Evolutionary conservation across 2,797 vertebrate species (phyloP), one percentile per base, ranked within the genome.

Genomic region (Coluber constrictor): DNA sequence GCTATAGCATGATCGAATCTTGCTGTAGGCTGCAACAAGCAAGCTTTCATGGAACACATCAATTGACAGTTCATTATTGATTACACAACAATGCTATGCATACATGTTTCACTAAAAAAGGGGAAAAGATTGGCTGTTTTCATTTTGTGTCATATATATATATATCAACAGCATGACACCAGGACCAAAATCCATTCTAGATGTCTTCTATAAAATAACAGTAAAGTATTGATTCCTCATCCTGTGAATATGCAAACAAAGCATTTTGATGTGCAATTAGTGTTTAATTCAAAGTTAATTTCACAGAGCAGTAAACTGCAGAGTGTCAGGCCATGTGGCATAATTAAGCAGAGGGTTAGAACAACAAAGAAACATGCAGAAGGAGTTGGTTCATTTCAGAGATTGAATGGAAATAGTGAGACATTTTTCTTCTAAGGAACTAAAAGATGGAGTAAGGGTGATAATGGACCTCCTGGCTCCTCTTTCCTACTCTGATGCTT

Each of bases 281-380:
- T 95, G 92, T 95, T 96, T 95, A 97, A 96, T 96, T 96, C 94
- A 94, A 94, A 96, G 95, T 95, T 97, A 94, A 97, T 97, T 97
- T 97, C 96, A 95, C 96, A 96, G 96, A 96, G 94, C 95, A 95
- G 94, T 96, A 97, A 96, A 95, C 12, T 90, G 92, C 55, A 0
- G 89, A 90, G 96, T 94, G 96, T 96, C 96, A 96, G 95, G 96
- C 93, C 60, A 91, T 87, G 66, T 94, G 92, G 93, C 1, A 0
- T 95, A 96, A 96, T 97, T 96, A 96, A 96, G 95, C 55, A 86
- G 96, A 96, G 95, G 96, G 95, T 95, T 95, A 96, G 95, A 97
- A 95, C 95, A 97, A 95, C 96, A 95, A 97, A 95, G 92, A 92
- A 96, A 95, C 1, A 89, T 95, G 95, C 95, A 96, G 92, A 95